Evolutionary conservation across 2,113 vertebrate species (phyloP).

Genomic region (Hyaena hyaena): DNA sequence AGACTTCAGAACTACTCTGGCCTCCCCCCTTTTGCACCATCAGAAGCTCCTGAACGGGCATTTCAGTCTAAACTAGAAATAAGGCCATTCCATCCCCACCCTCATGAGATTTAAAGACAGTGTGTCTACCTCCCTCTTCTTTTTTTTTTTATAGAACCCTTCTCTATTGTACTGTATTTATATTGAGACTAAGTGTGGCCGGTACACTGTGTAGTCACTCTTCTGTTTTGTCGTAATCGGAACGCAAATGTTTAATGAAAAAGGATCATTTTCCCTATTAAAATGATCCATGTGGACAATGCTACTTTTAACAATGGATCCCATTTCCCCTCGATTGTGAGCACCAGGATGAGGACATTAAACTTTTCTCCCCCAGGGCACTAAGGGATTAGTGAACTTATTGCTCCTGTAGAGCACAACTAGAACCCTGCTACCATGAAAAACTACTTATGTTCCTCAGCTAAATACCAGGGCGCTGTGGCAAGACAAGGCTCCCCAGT

Average conservation of each 20-base stretch:
- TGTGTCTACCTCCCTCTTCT: not conserved
- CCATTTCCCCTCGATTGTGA: not conserved
- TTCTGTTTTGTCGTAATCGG: not conserved
- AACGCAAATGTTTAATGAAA: not conserved
- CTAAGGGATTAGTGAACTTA: not conserved
- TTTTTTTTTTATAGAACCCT: not conserved
- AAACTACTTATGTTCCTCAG: not conserved
- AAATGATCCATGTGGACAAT: not conserved
- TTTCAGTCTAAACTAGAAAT: not conserved
- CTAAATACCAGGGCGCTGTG: not conserved
- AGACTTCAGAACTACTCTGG: not conserved
- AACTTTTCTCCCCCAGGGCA: not conserved
- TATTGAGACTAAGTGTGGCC: not conserved
- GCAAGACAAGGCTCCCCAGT: not conserved
- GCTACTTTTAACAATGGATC: not conserved
- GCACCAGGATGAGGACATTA: not conserved
- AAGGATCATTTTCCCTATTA: not conserved
- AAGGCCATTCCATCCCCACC: not conserved
- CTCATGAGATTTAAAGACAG: not conserved
- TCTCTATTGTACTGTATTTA: not conserved
- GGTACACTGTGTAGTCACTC: not conserved
- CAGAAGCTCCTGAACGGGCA: not conserved
- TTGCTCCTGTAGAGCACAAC: not conserved
- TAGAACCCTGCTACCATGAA: rapidly evolving
- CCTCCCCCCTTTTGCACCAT: not conserved